A percentile compares a stretch with the other conserved stretches of the same genome.
Evolutionary conservation across 2,888 invertebrate species (phyloP).

Genomic region (Chaetogeoica ovagalla): DNA sequence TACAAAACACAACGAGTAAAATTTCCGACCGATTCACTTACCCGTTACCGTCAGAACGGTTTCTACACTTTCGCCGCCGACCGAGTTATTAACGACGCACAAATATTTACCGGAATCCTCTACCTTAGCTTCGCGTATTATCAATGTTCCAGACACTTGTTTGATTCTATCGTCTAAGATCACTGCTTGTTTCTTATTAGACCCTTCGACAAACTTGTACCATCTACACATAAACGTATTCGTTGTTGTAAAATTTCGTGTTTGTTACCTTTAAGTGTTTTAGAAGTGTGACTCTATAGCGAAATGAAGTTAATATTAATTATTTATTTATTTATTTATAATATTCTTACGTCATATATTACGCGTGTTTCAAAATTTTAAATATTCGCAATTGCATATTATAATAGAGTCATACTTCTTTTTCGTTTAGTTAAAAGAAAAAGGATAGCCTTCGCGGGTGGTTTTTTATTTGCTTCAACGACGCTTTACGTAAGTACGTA

Average conservation of each 20-base stretch:
- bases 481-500: neutral
- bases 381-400: neutral
- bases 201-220: slow-evolving; percentile 91
- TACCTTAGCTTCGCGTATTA: slow-evolving; percentile 86
- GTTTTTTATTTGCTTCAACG: slow-evolving; percentile 58
- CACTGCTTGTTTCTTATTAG: slow-evolving; percentile 85
- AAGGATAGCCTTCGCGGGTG: slow-evolving; percentile 55
- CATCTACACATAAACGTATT: slow-evolving; percentile 73
- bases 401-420: slow-evolving; percentile 39
- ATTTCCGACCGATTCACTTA: slow-evolving; percentile 56
- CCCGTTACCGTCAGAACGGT: slow-evolving; percentile 87
- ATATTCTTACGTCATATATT: neutral
- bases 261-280: slow-evolving; percentile 2
- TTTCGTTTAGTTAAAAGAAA: slow-evolving; percentile 15
- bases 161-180: slow-evolving; percentile 84
- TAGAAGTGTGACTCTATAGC: slow-evolving; percentile 43
- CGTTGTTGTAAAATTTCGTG: slow-evolving; percentile 8
- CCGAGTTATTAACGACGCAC: slow-evolving; percentile 92
- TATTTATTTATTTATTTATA: neutral
- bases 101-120: slow-evolving; percentile 93
- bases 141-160: slow-evolving; percentile 90
- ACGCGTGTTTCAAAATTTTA: neutral
- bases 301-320: slow-evolving; percentile 1
- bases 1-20: neutral
- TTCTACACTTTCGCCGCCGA: slow-evolving; percentile 90